These are phyloP conservation scores for Scomber japonicus DNA, from an alignment of 2,113 vertebrate species.

Conservation along the genomic window DNA sequence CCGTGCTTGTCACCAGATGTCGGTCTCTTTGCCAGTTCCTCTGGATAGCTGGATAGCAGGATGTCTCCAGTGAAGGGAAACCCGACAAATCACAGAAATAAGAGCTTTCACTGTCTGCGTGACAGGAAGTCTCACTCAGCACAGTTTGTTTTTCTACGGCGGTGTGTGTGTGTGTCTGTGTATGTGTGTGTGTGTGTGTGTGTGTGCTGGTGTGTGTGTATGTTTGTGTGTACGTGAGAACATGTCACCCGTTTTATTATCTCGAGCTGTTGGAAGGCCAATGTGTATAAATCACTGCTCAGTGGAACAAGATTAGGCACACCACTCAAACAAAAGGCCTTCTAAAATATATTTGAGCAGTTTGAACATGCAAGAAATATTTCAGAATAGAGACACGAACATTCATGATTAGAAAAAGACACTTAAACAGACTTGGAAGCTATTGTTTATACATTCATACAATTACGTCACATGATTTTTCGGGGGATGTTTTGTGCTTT, in stretches of 20 bases:
- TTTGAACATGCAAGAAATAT: constrained; percentile 29
- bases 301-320: constrained; percentile 64
- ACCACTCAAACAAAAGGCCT: constrained; percentile 47
- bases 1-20: constrained; percentile 67
- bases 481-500: neutral
- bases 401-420: constrained; percentile 9
- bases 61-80: constrained; percentile 54
- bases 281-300: constrained; percentile 64
- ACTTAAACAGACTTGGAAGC: constrained; percentile 5
- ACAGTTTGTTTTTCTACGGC: constrained; percentile 68
- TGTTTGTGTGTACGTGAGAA: constrained; percentile 57
- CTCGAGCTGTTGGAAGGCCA: constrained; percentile 50
- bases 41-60: constrained; percentile 59
- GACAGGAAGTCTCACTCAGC: constrained; percentile 80
- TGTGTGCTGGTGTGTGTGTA: constrained; percentile 9
- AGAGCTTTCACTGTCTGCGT: constrained; percentile 68
- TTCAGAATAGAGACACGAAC: constrained; percentile 12
- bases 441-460: neutral
- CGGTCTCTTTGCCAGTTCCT: constrained; percentile 68
- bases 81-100: constrained; percentile 56
- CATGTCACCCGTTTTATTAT: constrained; percentile 64
- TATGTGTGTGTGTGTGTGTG: neutral
- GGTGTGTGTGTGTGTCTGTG: constrained; percentile 31
- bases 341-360: constrained; percentile 41
- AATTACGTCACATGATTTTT: neutral